These are phyloP conservation scores for Agrypnia vestita DNA, from an alignment of 1,140 invertebrate species.

Conservation along the genomic window DNA sequence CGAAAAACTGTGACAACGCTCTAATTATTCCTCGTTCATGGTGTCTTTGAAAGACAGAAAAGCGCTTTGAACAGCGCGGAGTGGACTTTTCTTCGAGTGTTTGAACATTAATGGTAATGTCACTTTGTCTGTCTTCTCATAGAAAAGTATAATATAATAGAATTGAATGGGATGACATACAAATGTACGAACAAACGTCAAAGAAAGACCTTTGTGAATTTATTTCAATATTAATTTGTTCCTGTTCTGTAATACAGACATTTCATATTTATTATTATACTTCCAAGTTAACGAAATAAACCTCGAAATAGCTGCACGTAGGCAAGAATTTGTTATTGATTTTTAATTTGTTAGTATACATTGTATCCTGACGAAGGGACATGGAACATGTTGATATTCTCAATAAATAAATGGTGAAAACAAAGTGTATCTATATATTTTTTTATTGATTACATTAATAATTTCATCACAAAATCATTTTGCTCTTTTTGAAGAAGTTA, in stretches of 20 bases:
- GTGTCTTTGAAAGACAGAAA: slow-evolving; percentile 11
- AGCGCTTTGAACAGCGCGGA: not conserved
- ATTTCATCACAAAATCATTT: too few relatives aligned
- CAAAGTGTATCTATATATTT: too few relatives aligned
- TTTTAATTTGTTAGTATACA: too few relatives aligned
- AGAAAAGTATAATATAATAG: slow-evolving; percentile 19
- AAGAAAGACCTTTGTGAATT: slow-evolving; percentile 16
- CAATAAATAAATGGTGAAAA: too few relatives aligned
- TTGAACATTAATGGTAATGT: slow-evolving; percentile 22
- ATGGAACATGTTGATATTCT: too few relatives aligned
- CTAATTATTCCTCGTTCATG: slow-evolving; percentile 37
- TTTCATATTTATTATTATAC: too few relatives aligned
- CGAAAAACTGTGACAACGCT: slow-evolving; percentile 31
- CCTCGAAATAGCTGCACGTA: too few relatives aligned
- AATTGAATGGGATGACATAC: slow-evolving; percentile 33
- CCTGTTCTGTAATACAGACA: slow-evolving; percentile 2
- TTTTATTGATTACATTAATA: too few relatives aligned
- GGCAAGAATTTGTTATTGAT: too few relatives aligned
- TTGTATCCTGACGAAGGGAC: too few relatives aligned
- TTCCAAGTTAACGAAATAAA: too few relatives aligned
- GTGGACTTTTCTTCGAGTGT: slow-evolving; percentile 8
- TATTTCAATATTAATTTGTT: slow-evolving; percentile 27
- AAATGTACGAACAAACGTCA: not conserved
- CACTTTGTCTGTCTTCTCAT: slow-evolving; percentile 27
- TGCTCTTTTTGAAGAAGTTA: too few relatives aligned